Conservation (phyloP, 92 coral and sea anemone species). For the Nematostella vectensis region DNA sequence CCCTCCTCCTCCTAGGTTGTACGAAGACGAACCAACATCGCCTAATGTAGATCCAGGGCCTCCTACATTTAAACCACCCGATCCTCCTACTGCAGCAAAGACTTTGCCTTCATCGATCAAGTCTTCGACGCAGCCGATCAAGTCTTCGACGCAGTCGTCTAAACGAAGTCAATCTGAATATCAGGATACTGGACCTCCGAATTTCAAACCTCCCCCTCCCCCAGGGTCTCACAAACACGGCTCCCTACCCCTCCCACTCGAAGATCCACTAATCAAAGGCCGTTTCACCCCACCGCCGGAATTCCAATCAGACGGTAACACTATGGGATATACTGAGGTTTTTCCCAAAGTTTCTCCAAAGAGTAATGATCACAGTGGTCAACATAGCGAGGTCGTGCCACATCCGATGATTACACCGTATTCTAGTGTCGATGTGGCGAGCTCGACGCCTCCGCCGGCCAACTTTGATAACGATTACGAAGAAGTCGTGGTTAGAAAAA, state of each 20-base stretch:
- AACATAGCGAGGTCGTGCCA: neutral
- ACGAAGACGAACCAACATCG: conserved; percentile 18
- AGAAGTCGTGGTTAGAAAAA: conserved; percentile 16
- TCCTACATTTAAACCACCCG: conserved; percentile 49
- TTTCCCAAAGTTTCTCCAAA: neutral
- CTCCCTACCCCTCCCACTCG: neutral
- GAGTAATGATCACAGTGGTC: neutral
- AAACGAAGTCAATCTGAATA: neutral
- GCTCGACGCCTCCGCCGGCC: neutral
- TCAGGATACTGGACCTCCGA: conserved; percentile 5
- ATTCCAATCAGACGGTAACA: conserved; percentile 1
- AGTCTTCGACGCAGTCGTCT: neutral
- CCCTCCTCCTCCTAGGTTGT: conserved; percentile 8
- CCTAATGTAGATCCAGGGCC: conserved; percentile 50
- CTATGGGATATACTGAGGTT: neutral
- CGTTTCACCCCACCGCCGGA: conserved; percentile 20
- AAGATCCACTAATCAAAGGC: neutral
- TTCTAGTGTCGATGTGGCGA: conserved; percentile 18
- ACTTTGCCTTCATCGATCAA: conserved; percentile 17
- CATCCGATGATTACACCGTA: conserved; percentile 6
- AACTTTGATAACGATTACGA: conserved; percentile 12
- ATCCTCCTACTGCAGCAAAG: conserved; percentile 13
- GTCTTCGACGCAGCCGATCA: conserved; percentile 17
- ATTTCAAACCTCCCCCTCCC: conserved; percentile 27
- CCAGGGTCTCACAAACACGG: neutral